Evolutionary conservation across 2,113 vertebrate species (phyloP), one percentile per base, ranked within the genome.

Genomic region (Struthidea cinerea): DNA sequence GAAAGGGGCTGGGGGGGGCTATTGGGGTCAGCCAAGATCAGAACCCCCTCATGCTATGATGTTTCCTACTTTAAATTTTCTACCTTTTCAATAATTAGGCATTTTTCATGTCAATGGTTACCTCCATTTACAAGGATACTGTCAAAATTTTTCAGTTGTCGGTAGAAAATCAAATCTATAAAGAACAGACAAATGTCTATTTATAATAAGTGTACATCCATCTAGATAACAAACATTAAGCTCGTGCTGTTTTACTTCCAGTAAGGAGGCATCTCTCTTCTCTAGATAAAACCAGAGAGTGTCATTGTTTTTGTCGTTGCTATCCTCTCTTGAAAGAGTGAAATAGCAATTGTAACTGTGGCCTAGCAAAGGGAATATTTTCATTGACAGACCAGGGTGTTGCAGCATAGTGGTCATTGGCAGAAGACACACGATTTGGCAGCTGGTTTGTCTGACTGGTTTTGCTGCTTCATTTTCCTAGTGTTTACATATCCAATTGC

Each of bases 31-130:
- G 19, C 5, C 50, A 87, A 44, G 41, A 59, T 65, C 19, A 77
- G 60, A 83, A 52, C 0, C 0, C 39, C 39, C 10, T 65, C 26
- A 8, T 55, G 10, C 8, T 37, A 4, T 49, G 4, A 1, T 20
- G 23, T 55, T 84, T 69, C 19, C 41, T 42, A 14, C 16, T 23
- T 87, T 13, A 67, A 7, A 35, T 50, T 84, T 81, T 84, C 77
- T 33, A 39, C 16, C 3, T 67, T 82, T 77, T 70, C 30, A 49
- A 10, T 46, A 86, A 35, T 42, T 17, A 39, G 2, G 1, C 18
- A 53, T 78, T 83, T 86, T 79, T 79, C 10, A 52, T 46, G 5
- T 11, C 32, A 41, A 3, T 14, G 13, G 11, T 33, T 46, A 46
- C 32, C 4, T 56, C 16, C 2, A 37, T 49, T 77, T 83, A 35